A percentile compares a stretch with the other conserved stretches of the same genome.
Evolutionary conservation across 2,888 invertebrate species (phyloP).

Genomic region (Ectemnius continuus): DNA sequence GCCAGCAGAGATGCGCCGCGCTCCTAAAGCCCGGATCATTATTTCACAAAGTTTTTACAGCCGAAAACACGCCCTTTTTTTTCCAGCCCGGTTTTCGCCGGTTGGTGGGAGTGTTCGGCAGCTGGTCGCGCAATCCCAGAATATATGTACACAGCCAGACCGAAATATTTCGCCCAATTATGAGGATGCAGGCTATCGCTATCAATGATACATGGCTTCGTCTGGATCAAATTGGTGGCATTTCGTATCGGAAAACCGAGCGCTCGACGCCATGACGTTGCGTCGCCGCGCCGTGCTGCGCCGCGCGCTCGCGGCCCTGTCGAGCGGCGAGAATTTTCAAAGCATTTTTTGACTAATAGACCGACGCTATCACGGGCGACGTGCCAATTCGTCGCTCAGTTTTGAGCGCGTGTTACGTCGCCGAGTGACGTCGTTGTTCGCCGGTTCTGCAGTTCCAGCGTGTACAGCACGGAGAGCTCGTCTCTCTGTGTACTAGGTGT

Average conservation of each 20-base stretch:
- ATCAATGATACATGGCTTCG: conserved; percentile 37
- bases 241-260: conserved; percentile 22
- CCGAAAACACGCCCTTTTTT: too few species aligned
- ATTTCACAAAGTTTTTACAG: too few species aligned
- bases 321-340: conserved; percentile 40
- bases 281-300: background rate
- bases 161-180: conserved; percentile 37
- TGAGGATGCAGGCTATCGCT: conserved; percentile 21
- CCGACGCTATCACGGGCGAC: conserved; percentile 40
- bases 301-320: background rate
- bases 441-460: too few species aligned
- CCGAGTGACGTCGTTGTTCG: conserved; percentile 59
- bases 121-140: too few species aligned
- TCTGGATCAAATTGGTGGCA: conserved; percentile 30
- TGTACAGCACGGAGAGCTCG: too few species aligned
- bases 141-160: too few species aligned
- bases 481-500: too few species aligned
- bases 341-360: conserved; percentile 56
- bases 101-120: too few species aligned
- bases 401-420: conserved; percentile 59
- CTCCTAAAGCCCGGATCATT: too few species aligned
- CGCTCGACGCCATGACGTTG: background rate
- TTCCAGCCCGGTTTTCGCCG: too few species aligned
- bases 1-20: too few species aligned
- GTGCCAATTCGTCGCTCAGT: conserved; percentile 63